Percentiles rank a stretch among this genome's conserved stretches.
These are phyloP conservation scores for Scrobipalpa atriplicella DNA, from an alignment of 2,888 invertebrate species.

Conservation along the genomic window DNA sequence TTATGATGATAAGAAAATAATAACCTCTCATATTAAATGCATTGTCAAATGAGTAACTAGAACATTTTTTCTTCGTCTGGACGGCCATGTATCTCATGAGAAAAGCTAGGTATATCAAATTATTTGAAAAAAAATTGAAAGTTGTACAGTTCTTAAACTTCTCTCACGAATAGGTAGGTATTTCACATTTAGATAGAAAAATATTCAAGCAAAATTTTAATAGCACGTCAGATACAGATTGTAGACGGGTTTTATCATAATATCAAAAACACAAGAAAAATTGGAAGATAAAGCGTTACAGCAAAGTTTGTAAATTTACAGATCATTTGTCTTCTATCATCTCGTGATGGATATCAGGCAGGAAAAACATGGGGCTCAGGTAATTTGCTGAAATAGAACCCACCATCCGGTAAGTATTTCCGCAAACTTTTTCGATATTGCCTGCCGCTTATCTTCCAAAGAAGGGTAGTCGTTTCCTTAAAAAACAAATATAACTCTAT, in stretches of 20 bases:
- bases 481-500: too few species aligned
- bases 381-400: slow-evolving; percentile 37
- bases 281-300: neutral
- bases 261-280: neutral
- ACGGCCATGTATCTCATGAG: too few species aligned
- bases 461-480: neutral
- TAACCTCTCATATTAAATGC: too few species aligned
- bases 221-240: neutral
- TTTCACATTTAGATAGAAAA: too few species aligned
- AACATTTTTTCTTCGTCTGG: too few species aligned
- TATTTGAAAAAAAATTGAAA: too few species aligned
- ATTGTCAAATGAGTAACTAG: too few species aligned
- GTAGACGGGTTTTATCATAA: neutral
- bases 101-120: too few species aligned
- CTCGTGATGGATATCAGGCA: slow-evolving; percentile 48
- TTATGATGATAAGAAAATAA: too few species aligned
- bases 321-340: slow-evolving; percentile 49
- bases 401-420: neutral
- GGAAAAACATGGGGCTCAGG: slow-evolving; percentile 49
- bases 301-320: slow-evolving; percentile 42
- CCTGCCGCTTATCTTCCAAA: neutral
- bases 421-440: slow-evolving; percentile 6
- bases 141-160: too few species aligned
- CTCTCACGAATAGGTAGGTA: too few species aligned
- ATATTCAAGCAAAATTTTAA: neutral